Evolutionary conservation across 2,113 vertebrate species (phyloP), one percentile per base, ranked within the genome.

Genomic region (Gasterosteus nipponicus): DNA sequence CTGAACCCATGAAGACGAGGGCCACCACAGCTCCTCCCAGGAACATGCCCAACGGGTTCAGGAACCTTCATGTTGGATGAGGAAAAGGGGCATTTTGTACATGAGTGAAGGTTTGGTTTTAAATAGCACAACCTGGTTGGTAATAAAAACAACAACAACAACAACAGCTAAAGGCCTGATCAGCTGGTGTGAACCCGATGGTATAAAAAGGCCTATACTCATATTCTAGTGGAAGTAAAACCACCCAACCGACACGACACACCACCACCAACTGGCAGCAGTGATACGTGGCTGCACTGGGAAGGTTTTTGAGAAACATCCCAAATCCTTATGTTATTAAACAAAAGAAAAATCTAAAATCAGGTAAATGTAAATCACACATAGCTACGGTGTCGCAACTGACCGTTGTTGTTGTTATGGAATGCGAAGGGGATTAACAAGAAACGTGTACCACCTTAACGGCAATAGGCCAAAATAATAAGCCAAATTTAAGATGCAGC

Each of bases 31-130:
- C 71, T 2, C 96, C 96, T 0, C 98, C 97, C 38, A 99, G 93
- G 29, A 98, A 92, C 97, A 98, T 97, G 57, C 95, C 96, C 65
- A 98, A 89, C 4, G 98, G 98, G 83, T 96, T 98, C 87, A 99
- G 83, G 81, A 98, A 97, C 74, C 98, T 99, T 69, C 5, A 63
- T 6, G 66, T 64, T 38, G 39, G 15, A 67, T 77, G 1, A 77
- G 35, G 35, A 38, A 60, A 65, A 46, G 69, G 12, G 33, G 69
- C 49, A 73, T 3, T 9, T 11, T 22, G 33, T 35, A 7, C 7
- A 8, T 46, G 15, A 4, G 19, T 54, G 11, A 3, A 4, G 0
- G 12, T 3, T 5, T 18, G 44, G n/a, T 78, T 7, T 51, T 7
- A n/a, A 86, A 82, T 51, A 90, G 85, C 85, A 80, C 75, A 81